Evolutionary conservation across 2,113 vertebrate genomes (phyloP).

Genomic region (Smithornis capensis): DNA sequence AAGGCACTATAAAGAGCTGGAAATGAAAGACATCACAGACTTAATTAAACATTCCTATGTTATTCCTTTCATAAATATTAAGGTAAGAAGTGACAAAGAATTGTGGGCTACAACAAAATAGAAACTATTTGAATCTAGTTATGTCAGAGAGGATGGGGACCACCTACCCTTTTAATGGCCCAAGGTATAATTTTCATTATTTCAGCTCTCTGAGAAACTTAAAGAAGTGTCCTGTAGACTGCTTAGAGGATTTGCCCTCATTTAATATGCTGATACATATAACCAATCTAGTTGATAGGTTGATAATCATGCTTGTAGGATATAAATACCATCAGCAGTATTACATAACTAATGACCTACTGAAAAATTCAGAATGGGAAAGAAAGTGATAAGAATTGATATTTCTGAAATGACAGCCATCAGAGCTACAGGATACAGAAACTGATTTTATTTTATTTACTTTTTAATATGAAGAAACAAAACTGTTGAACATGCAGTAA

Average conservation of each 20-base stretch:
- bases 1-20: background rate
- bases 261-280: background rate
- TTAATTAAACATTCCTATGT: background rate
- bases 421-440: background rate
- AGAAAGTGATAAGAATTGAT: background rate
- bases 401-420: background rate
- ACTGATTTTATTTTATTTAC: background rate
- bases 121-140: background rate
- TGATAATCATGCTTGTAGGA: background rate
- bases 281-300: background rate
- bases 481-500: background rate
- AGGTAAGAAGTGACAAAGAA: background rate
- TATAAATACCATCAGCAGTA: background rate
- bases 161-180: background rate
- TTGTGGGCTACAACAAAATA: background rate
- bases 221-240: background rate
- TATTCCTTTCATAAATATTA: background rate
- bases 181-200: background rate
- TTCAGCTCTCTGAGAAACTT: background rate
- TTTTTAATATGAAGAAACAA: background rate
- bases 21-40: background rate
- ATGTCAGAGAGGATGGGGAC: background rate
- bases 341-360: background rate
- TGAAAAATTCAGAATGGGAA: background rate
- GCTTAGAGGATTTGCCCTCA: background rate